These are phyloP conservation scores for Barbus barbus DNA, from an alignment of 2,113 vertebrate genomes.

Conservation along the genomic window DNA sequence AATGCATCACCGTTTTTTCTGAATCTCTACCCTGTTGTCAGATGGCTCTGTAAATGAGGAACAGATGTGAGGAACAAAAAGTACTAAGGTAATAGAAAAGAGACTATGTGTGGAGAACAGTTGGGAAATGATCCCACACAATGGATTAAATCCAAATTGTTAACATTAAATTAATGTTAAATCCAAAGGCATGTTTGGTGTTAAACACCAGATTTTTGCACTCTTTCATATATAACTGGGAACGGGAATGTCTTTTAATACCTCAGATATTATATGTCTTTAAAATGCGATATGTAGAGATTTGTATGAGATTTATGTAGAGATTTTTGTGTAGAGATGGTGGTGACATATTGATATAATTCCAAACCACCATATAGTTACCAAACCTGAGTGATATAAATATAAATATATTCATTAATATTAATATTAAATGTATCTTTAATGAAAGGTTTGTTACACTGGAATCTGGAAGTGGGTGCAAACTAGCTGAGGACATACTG, in stretches of 20 bases:
- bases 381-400: no score
- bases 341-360: not conserved
- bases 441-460: not conserved
- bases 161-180: no score
- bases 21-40: conserved; percentile 22
- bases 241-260: not conserved
- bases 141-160: no score
- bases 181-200: not conserved
- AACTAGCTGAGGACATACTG: not conserved
- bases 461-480: not conserved
- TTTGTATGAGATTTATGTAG: no score
- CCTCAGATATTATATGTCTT: not conserved
- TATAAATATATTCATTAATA: no score
- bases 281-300: no score
- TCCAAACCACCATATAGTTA: not conserved
- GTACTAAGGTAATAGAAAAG: not conserved
- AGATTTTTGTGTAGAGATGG: no score
- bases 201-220: not conserved
- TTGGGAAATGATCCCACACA: not conserved
- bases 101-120: not conserved
- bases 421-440: no score
- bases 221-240: not conserved
- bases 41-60: conserved; percentile 24
- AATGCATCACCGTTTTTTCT: conserved; percentile 6
- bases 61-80: conserved; percentile 16